A percentile compares a stretch with the other conserved stretches of the same genome.
phyloP scores from a whole-genome alignment of 1,140 invertebrate species.

The Bicyclus anynana region DNA sequence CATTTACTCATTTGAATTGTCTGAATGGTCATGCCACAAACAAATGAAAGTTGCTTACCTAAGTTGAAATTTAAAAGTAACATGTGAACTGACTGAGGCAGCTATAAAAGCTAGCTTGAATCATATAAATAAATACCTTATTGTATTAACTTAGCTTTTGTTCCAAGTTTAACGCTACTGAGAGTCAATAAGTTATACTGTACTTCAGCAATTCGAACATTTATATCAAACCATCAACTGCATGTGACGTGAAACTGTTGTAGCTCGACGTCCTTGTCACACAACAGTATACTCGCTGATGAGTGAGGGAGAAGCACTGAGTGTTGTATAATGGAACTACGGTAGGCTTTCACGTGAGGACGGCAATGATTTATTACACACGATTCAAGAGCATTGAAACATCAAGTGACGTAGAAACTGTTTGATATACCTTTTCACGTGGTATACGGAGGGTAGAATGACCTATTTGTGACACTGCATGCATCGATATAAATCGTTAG shows the following conservation, averaged over 20 bases:
- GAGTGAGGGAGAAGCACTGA: conserved; percentile 10
- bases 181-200: background rate
- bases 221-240: conserved; percentile 14
- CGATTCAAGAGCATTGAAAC: conserved; percentile 16
- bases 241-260: conserved; percentile 12
- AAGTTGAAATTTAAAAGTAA: too few relatives aligned
- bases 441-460: background rate
- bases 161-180: background rate
- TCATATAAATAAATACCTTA: too few relatives aligned
- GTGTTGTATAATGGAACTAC: conserved; percentile 17
- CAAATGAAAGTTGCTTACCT: too few relatives aligned
- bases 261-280: conserved; percentile 14
- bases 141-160: background rate
- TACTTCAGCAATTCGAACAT: conserved; percentile 11
- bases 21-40: too few relatives aligned
- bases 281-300: conserved; percentile 7
- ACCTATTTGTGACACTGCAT: background rate
- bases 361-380: conserved; percentile 16
- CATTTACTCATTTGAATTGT: too few relatives aligned
- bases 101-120: too few relatives aligned
- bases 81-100: too few relatives aligned
- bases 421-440: conserved; percentile 1
- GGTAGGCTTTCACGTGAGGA: conserved; percentile 12
- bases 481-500: too few relatives aligned
- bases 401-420: background rate